These are phyloP conservation scores for Eulemur macaco DNA, from an alignment of 2,113 vertebrate species.

Conservation along the genomic window DNA sequence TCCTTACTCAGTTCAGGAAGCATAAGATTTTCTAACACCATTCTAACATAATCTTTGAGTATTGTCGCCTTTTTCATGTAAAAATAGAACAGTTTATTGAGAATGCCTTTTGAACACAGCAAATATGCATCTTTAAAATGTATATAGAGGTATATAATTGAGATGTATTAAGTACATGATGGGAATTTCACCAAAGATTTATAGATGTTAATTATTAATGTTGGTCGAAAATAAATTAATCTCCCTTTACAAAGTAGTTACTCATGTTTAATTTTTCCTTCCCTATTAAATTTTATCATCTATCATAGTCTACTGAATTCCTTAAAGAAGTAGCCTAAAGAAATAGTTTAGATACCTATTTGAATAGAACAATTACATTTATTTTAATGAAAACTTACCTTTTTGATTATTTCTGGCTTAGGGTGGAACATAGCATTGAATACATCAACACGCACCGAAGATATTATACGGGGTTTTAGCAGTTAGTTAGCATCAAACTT, in stretches of 20 bases:
- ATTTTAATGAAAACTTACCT: background rate
- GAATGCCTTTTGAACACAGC: background rate
- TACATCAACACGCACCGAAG: background rate
- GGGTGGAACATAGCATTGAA: background rate
- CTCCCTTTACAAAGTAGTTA: background rate
- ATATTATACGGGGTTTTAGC: background rate
- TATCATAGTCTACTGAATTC: background rate
- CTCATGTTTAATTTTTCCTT: background rate
- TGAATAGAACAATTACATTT: background rate
- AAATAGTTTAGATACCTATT: background rate
- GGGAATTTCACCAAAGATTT: background rate
- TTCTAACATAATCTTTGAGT: background rate
- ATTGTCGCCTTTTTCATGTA: background rate
- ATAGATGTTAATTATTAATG: background rate
- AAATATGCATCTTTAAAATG: background rate
- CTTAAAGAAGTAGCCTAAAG: background rate
- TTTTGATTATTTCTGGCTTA: background rate
- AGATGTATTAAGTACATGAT: background rate
- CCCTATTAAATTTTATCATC: background rate
- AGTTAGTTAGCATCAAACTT: conserved; percentile 26
- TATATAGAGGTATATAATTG: background rate
- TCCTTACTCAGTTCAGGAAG: background rate
- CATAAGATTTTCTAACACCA: background rate
- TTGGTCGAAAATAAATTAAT: background rate
- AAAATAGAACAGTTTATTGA: background rate